Conservation (phyloP, 2,888 invertebrate species). For the Leptarthrus brevirostris region DNA sequence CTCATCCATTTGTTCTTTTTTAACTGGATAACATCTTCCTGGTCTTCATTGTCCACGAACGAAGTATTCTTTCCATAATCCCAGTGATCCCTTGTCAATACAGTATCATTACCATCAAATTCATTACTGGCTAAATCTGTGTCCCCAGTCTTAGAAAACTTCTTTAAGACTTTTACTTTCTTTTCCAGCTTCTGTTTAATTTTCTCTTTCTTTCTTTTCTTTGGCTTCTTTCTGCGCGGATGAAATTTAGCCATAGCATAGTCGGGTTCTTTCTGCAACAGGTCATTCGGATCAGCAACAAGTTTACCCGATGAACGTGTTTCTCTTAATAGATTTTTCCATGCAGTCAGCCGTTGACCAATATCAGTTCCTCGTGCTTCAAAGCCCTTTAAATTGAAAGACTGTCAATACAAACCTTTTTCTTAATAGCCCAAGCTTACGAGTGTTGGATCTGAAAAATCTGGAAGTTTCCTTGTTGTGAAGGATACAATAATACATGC, state of each 20-base stretch:
- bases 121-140: constrained; percentile 55
- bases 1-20: constrained; percentile 73
- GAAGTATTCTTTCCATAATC: constrained; percentile 72
- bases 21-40: constrained; percentile 69
- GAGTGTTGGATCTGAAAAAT: constrained; percentile 87
- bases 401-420: too few species aligned
- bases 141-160: constrained; percentile 28
- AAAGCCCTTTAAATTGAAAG: constrained; percentile 77
- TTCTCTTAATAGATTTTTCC: constrained; percentile 85
- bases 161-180: constrained; percentile 56
- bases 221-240: constrained; percentile 48
- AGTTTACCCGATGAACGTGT: constrained; percentile 77
- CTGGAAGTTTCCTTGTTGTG: constrained; percentile 75
- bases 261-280: constrained; percentile 57
- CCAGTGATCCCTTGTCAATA: constrained; percentile 68
- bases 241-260: background rate
- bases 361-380: constrained; percentile 90
- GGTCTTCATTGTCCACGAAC: constrained; percentile 70
- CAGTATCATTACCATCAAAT: constrained; percentile 60
- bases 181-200: constrained; percentile 58
- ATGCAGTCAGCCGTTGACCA: constrained; percentile 82
- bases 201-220: constrained; percentile 60
- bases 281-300: constrained; percentile 78
- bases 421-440: constrained; percentile 68
- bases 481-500: constrained; percentile 76